Base-by-base conservation (phyloP, 2,797 vertebrate species). In the Phyllotis vaccarum region DNA sequence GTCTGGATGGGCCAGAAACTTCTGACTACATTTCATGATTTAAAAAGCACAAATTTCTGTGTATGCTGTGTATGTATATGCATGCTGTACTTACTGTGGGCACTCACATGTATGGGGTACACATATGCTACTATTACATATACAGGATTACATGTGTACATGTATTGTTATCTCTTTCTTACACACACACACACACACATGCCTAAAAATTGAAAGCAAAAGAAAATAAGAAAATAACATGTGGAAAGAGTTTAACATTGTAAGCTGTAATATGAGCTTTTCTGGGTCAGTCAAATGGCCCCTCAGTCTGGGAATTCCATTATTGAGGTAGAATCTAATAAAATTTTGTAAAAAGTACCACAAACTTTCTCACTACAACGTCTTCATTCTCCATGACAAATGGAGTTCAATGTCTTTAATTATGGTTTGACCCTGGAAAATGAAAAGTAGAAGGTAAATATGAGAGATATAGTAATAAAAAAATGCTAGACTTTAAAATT, bases 401-500 rank as follows among this genome's bases (percentile, higher is more conserved):
- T 56, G 2, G 76, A 66, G 40, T 68, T 60, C 22, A 68, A 64
- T 66, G 34, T 66, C 94, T 83, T 86, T 14, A 86, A 80, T 93
- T 16, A 46, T 29, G 52, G 16, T 49, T n/a, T 72, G 31, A 60
- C 82, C 62, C 40, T 75, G 3, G 54, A 68, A 87, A 87, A 11
- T 86, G 64, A 86, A 29, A 95, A 76, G 16, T 1, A 52, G 11
- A 40, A 13, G 9, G 19, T 74, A 34, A 96, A 62, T 74, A 46
- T 46, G 40, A 90, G 49, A 89, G 29, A 62, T 5, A 62, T 0
- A 64, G 27, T 56, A 70, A 86, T 90, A 79, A 87, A 22, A 8
- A 94, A 94, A 89, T 31, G 24, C 60, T 31, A 29, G 60, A 75
- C 83, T 79, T 95, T 82, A 76, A 93, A 95, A 95, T 60, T 37